phyloP scores from a whole-genome alignment of 35 echinoderm and acorn worm genomes.

The Apostichopus californicus region DNA sequence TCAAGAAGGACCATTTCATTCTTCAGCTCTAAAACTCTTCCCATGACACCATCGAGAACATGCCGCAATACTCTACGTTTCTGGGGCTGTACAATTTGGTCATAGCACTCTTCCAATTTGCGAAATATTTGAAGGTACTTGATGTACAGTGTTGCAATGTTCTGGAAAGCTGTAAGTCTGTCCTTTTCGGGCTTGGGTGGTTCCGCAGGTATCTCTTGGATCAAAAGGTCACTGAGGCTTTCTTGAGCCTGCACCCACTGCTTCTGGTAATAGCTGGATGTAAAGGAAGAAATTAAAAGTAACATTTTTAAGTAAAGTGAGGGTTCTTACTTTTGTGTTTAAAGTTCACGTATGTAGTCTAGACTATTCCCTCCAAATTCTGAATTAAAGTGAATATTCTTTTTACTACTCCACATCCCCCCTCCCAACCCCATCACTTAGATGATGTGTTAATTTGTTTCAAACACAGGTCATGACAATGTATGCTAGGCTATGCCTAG shows the following conservation, averaged over 20 bases:
- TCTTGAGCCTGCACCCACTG: conserved; percentile 95
- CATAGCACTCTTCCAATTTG: conserved; percentile 94
- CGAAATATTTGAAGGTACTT: conserved; percentile 98
- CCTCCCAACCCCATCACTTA: too few relatives aligned
- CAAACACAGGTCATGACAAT: too few relatives aligned
- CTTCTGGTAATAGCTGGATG: conserved; percentile 86
- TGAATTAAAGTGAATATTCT: too few relatives aligned
- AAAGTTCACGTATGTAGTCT: too few relatives aligned
- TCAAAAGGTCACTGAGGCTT: conserved; percentile 82
- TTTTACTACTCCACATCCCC: too few relatives aligned
- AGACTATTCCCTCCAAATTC: too few relatives aligned
- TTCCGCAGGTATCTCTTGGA: conserved; percentile 84
- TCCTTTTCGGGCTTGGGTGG: conserved; percentile 96
- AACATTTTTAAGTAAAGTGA: too few relatives aligned
- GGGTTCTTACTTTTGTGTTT: too few relatives aligned
- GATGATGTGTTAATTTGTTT: too few relatives aligned
- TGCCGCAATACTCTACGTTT: conserved; percentile 88
- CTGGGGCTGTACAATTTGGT: conserved; percentile 97
- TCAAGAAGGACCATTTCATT: conserved; percentile 97
- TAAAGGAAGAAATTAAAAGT: too few relatives aligned
- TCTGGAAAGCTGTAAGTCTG: conserved; percentile 93
- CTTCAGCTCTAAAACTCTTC: conserved; percentile 93
- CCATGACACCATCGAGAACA: conserved; percentile 96
- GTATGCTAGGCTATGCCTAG: too few relatives aligned
- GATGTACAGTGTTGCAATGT: conserved; percentile 93